phyloP scores from a whole-genome alignment of 2,113 vertebrate species.

The Anguilla rostrata region DNA sequence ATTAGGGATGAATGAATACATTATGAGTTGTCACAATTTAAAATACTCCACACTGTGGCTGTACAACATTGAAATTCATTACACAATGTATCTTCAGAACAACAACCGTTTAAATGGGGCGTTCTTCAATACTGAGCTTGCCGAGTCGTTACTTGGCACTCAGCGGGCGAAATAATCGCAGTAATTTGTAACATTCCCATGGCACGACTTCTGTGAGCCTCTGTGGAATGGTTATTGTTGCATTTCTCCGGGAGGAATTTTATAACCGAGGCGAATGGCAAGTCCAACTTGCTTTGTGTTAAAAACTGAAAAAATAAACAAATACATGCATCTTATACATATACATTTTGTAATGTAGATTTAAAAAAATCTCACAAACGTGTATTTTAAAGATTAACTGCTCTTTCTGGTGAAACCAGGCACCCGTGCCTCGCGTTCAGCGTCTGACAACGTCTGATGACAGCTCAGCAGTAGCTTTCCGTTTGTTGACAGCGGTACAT shows the following conservation, averaged over 20 bases:
- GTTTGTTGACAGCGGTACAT: constrained; percentile 40
- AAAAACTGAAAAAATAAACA: neutral
- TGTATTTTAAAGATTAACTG: neutral
- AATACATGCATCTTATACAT: neutral
- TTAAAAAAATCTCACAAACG: neutral
- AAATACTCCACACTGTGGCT: neutral
- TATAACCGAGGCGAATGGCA: neutral
- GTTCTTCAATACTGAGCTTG: neutral
- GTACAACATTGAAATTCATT: neutral
- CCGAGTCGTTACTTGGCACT: neutral
- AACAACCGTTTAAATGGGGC: neutral
- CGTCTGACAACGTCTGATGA: constrained; percentile 47
- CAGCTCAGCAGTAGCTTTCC: constrained; percentile 32
- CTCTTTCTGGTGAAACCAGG: neutral
- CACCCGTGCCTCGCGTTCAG: constrained; percentile 14
- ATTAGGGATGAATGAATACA: no score
- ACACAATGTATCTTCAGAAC: neutral
- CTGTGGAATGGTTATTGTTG: neutral
- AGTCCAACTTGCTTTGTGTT: neutral
- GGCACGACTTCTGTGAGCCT: neutral
- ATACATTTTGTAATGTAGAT: neutral
- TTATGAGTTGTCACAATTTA: neutral
- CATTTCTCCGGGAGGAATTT: neutral
- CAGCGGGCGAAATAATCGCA: neutral
- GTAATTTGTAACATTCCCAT: neutral